These are phyloP conservation scores for Drosophila leontia DNA, from an alignment of 1,140 invertebrate species.

Conservation along the genomic window DNA sequence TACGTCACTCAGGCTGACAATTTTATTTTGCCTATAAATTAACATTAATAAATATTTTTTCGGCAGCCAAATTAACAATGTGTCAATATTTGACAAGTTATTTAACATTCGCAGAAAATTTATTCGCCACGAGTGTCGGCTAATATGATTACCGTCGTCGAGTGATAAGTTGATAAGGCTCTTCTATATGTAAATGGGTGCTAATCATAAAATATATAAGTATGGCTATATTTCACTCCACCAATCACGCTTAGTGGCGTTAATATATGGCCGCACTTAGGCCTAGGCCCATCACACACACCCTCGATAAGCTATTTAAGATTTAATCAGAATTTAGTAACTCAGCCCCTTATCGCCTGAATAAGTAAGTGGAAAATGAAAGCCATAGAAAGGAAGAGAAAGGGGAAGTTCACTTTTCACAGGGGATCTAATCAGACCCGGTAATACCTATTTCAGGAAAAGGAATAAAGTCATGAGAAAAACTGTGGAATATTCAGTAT, in stretches of 20 bases:
- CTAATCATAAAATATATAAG: slow-evolving; percentile 65
- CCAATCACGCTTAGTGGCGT: slow-evolving; percentile 51
- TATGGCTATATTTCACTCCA: slow-evolving; percentile 54
- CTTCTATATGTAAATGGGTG: slow-evolving; percentile 50
- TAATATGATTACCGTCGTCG: slow-evolving; percentile 37
- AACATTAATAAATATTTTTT: slow-evolving; percentile 59
- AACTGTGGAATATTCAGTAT: not conserved
- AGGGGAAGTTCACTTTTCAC: not conserved
- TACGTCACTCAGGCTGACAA: slow-evolving; percentile 54
- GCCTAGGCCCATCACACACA: slow-evolving; percentile 16
- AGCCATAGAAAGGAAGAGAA: not conserved
- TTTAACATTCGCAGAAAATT: slow-evolving; percentile 57
- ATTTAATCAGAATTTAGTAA: slow-evolving; percentile 43
- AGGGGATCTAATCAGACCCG: not conserved
- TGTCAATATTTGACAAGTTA: slow-evolving; percentile 70
- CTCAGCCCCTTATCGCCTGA: slow-evolving; percentile 18
- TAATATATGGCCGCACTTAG: slow-evolving; percentile 47
- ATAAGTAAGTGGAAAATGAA: slow-evolving; percentile 18
- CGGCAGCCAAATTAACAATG: slow-evolving; percentile 63
- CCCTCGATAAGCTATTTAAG: slow-evolving; percentile 44
- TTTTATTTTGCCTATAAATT: slow-evolving; percentile 60
- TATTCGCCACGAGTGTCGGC: slow-evolving; percentile 51
- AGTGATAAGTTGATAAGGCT: slow-evolving; percentile 61
- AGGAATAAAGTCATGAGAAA: not conserved
- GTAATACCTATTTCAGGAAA: not conserved